Conservation (phyloP, 2,797 vertebrate genomes). For the Hyperoplus immaculatus region DNA sequence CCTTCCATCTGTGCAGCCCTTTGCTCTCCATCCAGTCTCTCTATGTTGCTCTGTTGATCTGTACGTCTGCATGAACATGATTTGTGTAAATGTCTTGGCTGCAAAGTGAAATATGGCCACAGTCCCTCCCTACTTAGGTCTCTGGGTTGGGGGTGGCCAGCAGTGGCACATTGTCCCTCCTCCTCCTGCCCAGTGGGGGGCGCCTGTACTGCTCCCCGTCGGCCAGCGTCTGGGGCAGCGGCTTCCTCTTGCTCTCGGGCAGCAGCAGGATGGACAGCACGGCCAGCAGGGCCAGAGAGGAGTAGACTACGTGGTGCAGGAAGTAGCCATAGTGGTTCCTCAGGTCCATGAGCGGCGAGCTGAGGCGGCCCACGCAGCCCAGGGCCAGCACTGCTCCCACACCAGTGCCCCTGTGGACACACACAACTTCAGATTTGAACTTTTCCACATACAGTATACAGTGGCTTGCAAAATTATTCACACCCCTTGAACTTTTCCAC, state of each 20-base stretch:
- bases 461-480: no score
- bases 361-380: constrained; percentile 91
- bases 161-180: constrained; percentile 92
- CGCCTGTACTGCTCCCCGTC: constrained; percentile 91
- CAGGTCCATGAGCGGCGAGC: constrained; percentile 90
- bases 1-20: constrained; percentile 27
- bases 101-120: constrained; percentile 20
- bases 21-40: constrained; percentile 17
- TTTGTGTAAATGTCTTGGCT: constrained; percentile 27
- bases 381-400: constrained; percentile 88
- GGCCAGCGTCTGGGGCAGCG: constrained; percentile 89
- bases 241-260: constrained; percentile 93
- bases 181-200: constrained; percentile 88
- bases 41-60: constrained; percentile 25
- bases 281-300: constrained; percentile 90
- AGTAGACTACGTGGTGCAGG: constrained; percentile 91
- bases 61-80: constrained; percentile 35
- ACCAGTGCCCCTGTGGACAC: constrained; percentile 83
- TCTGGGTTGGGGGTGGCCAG: constrained; percentile 91
- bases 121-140: constrained; percentile 78
- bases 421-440: neutral
- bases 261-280: constrained; percentile 93
- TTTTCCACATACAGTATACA: no score
- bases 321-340: constrained; percentile 93
- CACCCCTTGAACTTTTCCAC: no score